Conservation (phyloP, 2,888 invertebrate species). For the Heliconius erato region DNA sequence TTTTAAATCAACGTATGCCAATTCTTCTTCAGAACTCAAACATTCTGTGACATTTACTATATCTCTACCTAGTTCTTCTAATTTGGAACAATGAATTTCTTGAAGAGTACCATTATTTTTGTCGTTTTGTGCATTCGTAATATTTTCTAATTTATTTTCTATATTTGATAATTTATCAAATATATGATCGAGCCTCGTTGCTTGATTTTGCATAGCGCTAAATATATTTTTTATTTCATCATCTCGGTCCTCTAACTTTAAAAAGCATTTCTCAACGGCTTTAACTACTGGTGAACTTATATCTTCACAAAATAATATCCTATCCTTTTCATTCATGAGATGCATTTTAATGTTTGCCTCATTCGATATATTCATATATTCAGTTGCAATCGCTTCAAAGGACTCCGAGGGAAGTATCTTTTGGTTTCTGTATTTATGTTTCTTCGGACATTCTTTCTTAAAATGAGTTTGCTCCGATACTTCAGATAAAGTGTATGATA, state of each 20-base stretch:
- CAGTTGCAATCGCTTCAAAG: slow-evolving; percentile 73
- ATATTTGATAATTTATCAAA: slow-evolving; percentile 67
- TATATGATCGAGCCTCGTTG: slow-evolving; percentile 68
- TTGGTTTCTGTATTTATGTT: slow-evolving; percentile 55
- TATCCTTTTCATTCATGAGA: slow-evolving; percentile 77
- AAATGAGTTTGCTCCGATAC: slow-evolving; percentile 66
- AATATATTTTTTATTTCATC: slow-evolving; percentile 59
- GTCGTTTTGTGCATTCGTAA: slow-evolving; percentile 41
- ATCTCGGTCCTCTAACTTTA: slow-evolving; percentile 60
- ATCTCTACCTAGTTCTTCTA: slow-evolving; percentile 72
- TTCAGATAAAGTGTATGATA: slow-evolving; percentile 73
- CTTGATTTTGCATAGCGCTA: slow-evolving; percentile 59
- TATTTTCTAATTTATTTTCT: slow-evolving; percentile 65
- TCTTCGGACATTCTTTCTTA: slow-evolving; percentile 57
- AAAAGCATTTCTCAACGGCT: slow-evolving; percentile 70
- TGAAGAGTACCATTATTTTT: slow-evolving; percentile 41
- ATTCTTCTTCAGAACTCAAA: slow-evolving; percentile 66
- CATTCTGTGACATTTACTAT: slow-evolving; percentile 61
- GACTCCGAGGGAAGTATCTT: slow-evolving; percentile 70
- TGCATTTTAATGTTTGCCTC: slow-evolving; percentile 75
- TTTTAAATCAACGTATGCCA: slow-evolving; percentile 57
- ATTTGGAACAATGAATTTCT: slow-evolving; percentile 61
- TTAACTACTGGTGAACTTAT: slow-evolving; percentile 70
- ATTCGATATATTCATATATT: slow-evolving; percentile 60
- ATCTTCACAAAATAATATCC: slow-evolving; percentile 68